These are phyloP conservation scores for Alexandromys fortis DNA, from an alignment of 2,113 vertebrate genomes.

Conservation along the genomic window DNA sequence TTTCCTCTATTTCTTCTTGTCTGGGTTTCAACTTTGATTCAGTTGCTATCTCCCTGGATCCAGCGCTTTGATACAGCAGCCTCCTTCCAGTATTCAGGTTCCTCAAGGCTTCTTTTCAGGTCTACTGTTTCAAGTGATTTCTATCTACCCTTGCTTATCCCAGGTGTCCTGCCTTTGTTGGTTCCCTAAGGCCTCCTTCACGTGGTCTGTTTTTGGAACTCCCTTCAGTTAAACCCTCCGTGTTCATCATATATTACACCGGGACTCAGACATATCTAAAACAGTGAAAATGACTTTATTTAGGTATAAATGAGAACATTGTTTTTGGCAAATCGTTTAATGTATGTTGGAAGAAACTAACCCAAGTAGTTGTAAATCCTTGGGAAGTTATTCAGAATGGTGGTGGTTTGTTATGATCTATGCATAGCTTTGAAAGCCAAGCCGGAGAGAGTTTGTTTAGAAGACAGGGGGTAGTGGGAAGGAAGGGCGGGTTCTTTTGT, in stretches of 20 bases:
- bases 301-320: not conserved
- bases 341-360: not conserved
- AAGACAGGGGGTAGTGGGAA: not conserved
- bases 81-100: not conserved
- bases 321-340: not conserved
- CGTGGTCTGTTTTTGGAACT: not conserved
- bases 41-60: not conserved
- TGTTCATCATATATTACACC: not conserved
- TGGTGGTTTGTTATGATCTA: not conserved
- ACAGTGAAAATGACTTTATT: not conserved
- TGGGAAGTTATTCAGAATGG: not conserved
- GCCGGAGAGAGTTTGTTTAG: conserved; percentile 27
- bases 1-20: not conserved
- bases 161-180: not conserved
- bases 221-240: not conserved
- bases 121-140: not conserved
- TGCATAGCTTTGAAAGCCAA: conserved; percentile 9
- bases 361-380: not conserved
- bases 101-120: not conserved
- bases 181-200: not conserved
- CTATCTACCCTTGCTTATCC: not conserved
- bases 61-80: not conserved
- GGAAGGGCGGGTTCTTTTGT: conserved; percentile 52
- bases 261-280: not conserved
- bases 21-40: not conserved